phyloP scores from a whole-genome alignment of 2,797 vertebrate genomes.

The Etheostoma perlongum region DNA sequence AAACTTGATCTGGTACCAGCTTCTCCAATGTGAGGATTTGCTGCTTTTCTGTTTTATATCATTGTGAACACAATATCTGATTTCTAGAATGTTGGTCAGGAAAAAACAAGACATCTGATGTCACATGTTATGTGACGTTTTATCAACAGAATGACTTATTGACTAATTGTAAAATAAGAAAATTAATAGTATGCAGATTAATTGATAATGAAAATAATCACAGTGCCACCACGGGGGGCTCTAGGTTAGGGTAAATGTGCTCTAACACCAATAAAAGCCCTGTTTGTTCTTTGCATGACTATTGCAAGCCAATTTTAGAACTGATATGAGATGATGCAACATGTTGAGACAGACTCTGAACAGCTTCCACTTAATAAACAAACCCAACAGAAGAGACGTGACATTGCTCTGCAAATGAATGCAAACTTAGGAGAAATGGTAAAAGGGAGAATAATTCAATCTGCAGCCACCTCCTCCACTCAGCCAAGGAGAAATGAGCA shows the following conservation, averaged over 20 bases:
- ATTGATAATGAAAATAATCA: no score
- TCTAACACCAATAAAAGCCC: constrained; percentile 54
- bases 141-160: background rate
- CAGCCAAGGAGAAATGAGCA: constrained; percentile 68
- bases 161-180: background rate
- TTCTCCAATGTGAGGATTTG: background rate
- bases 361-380: constrained; percentile 70
- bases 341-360: constrained; percentile 69
- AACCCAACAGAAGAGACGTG: constrained; percentile 74
- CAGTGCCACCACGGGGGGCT: constrained; percentile 5
- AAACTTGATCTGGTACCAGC: background rate
- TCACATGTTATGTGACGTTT: background rate
- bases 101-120: background rate
- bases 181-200: background rate
- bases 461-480: constrained; percentile 70
- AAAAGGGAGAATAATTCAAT: constrained; percentile 79
- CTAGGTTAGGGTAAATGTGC: constrained; percentile 42
- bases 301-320: constrained; percentile 51
- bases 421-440: constrained; percentile 72
- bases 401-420: constrained; percentile 72
- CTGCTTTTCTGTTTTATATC: background rate
- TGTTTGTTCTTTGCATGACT: constrained; percentile 49
- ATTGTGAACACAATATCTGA: background rate
- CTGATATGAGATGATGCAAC: constrained; percentile 63
- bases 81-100: background rate